Conservation (phyloP, 2,888 invertebrate species). For the Masnerella sp. region DNA sequence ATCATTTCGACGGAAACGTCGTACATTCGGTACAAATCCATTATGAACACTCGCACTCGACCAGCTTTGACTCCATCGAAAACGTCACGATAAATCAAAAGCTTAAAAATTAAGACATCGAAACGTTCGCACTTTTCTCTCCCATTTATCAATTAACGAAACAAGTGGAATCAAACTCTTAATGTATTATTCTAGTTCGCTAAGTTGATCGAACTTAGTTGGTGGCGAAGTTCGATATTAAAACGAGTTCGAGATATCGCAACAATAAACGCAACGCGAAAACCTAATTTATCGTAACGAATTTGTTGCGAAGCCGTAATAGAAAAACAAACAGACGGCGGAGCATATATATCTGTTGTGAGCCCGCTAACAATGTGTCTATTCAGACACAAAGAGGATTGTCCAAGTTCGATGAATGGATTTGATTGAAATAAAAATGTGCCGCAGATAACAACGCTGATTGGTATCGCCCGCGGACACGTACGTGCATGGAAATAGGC, state of each 20-base stretch:
- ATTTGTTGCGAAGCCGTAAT: conserved; percentile 14
- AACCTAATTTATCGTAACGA: conserved; percentile 21
- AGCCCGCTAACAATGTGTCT: conserved; percentile 32
- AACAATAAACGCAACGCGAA: conserved; percentile 1
- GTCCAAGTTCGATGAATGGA: conserved; percentile 41
- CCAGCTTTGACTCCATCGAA: conserved; percentile 22
- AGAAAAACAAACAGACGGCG: conserved; percentile 31
- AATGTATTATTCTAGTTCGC: too few relatives aligned
- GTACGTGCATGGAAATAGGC: conserved; percentile 18
- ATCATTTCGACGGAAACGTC: conserved; percentile 32
- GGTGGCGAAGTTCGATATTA: neutral
- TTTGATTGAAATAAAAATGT: conserved; percentile 53
- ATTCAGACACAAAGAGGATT: conserved; percentile 32
- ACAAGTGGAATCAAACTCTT: too few relatives aligned
- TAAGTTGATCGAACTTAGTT: too few relatives aligned
- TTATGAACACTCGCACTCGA: conserved; percentile 39
- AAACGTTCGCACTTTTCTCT: too few relatives aligned
- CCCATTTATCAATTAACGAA: too few relatives aligned
- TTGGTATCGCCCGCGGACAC: conserved; percentile 42
- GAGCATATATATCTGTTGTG: conserved; percentile 13
- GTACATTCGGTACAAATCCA: conserved; percentile 38
- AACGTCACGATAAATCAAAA: conserved; percentile 37
- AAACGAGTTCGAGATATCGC: neutral
- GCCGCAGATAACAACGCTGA: conserved; percentile 44
- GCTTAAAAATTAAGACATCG: too few relatives aligned